Evolutionary conservation across 2,797 vertebrate genomes (phyloP).

Genomic region (Tenualosa thibaudeaui): DNA sequence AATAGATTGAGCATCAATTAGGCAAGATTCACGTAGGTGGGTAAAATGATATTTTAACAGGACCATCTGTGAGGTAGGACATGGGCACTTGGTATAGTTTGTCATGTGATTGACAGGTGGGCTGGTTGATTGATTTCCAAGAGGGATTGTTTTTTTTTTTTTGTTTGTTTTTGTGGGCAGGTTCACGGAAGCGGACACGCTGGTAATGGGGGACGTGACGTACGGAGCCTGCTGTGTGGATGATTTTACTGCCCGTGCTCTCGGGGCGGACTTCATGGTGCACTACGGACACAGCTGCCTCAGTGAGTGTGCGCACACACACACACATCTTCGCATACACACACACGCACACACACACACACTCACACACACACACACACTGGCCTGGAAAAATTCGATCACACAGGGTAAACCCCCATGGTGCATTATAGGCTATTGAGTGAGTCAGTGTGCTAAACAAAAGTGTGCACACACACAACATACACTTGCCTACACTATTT

Average conservation of each 20-base stretch:
- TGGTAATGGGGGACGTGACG: slow-evolving; percentile 97
- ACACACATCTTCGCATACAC: not conserved
- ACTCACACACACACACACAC: not conserved
- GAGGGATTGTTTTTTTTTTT: not conserved
- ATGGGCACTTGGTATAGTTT: not conserved
- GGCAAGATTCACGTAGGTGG: too few relatives aligned
- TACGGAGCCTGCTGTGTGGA: slow-evolving; percentile 97
- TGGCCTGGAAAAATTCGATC: too few relatives aligned
- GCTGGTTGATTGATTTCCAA: slow-evolving; percentile 37
- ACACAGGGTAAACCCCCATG: not conserved
- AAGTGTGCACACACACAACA: not conserved
- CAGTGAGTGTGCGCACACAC: slow-evolving; percentile 70
- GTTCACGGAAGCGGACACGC: slow-evolving; percentile 87
- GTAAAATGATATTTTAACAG: too few relatives aligned
- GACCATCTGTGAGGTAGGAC: not conserved
- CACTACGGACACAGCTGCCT: slow-evolving; percentile 98
- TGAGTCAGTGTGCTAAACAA: not conserved
- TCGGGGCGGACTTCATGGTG: slow-evolving; percentile 95
- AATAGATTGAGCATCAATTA: not conserved
- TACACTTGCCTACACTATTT: not conserved
- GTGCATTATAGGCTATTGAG: not conserved
- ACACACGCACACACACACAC: not conserved
- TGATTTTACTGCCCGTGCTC: slow-evolving; percentile 91
- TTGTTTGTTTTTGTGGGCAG: slow-evolving; percentile 54
- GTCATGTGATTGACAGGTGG: not conserved